A percentile compares a stretch with the other conserved stretches of the same genome.
Evolutionary conservation across 2,113 vertebrate species (phyloP).

Genomic region (Atlantisia rogersi): DNA sequence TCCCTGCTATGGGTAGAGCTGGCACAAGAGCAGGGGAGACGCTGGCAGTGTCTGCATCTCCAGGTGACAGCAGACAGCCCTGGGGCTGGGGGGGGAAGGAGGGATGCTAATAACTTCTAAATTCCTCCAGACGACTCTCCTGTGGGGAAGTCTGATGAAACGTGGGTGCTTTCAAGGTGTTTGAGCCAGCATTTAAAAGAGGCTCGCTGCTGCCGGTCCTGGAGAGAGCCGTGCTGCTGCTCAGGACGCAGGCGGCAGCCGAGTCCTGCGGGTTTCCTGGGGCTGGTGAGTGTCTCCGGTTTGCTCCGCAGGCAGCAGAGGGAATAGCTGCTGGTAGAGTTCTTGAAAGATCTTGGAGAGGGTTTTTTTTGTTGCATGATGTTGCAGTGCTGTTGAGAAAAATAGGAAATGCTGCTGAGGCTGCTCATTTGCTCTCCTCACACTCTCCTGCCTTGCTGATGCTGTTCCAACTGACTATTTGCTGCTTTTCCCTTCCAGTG

Average conservation of each 20-base stretch:
- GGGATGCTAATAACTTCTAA: neutral
- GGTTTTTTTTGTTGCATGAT: neutral
- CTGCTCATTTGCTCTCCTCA: neutral
- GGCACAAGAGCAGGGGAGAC: rapidly evolving
- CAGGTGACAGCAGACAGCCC: neutral
- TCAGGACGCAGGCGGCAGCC: neutral
- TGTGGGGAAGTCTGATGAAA: neutral
- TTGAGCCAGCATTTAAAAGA: neutral
- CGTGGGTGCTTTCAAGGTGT: neutral
- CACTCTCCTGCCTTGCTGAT: rapidly evolving
- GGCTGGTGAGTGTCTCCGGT: neutral
- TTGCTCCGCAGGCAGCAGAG: neutral
- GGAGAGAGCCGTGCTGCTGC: neutral
- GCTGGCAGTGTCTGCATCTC: neutral
- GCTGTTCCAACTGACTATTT: neutral
- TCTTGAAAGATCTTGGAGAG: neutral
- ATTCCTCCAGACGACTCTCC: neutral
- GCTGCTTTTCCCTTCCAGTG: neutral
- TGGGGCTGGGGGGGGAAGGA: neutral
- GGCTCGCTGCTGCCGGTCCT: neutral
- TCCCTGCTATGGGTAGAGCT: neutral
- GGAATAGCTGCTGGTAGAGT: neutral
- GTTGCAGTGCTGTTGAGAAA: neutral
- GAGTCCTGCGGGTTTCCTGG: neutral
- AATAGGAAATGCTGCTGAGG: neutral